Percentiles rank a stretch among this genome's conserved stretches.
Evolutionary conservation across 2,113 vertebrate genomes (phyloP).

Genomic region (Pimephales promelas): DNA sequence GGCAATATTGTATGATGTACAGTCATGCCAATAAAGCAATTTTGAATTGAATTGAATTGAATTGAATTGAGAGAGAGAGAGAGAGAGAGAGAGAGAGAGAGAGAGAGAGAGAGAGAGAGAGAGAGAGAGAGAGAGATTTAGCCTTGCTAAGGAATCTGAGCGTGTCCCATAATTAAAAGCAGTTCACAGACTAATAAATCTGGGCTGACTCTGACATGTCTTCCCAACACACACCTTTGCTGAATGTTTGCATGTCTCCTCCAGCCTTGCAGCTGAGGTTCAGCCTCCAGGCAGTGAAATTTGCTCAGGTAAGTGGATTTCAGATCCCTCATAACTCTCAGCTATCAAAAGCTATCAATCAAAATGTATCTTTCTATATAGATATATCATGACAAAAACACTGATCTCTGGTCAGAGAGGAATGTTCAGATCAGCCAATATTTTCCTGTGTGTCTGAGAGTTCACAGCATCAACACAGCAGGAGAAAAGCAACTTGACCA

Average conservation of each 20-base stretch:
- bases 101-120: neutral
- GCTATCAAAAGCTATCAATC: constrained; percentile 35
- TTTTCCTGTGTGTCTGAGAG: neutral
- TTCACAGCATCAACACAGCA: neutral
- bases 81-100: neutral
- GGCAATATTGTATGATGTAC: too few relatives aligned
- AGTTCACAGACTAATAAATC: constrained; percentile 47
- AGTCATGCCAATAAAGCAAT: too few relatives aligned
- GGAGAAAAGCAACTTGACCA: neutral
- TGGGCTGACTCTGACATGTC: constrained; percentile 27
- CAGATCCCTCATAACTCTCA: neutral
- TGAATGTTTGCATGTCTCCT: constrained; percentile 24
- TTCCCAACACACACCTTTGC: constrained; percentile 15
- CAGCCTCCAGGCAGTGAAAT: constrained; percentile 18
- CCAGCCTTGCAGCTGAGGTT: constrained; percentile 12
- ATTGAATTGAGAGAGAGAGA: neutral
- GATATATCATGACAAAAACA: neutral
- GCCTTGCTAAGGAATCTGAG: constrained; percentile 22
- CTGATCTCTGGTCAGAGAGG: neutral
- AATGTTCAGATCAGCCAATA: neutral
- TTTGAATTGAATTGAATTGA: too few relatives aligned
- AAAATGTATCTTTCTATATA: neutral
- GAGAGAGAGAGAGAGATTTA: neutral
- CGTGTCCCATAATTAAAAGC: constrained; percentile 52
- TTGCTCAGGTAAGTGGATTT: constrained; percentile 11